Evolutionary conservation across 1,140 invertebrate genomes (phyloP).

Genomic region (Gryon sp.): DNA sequence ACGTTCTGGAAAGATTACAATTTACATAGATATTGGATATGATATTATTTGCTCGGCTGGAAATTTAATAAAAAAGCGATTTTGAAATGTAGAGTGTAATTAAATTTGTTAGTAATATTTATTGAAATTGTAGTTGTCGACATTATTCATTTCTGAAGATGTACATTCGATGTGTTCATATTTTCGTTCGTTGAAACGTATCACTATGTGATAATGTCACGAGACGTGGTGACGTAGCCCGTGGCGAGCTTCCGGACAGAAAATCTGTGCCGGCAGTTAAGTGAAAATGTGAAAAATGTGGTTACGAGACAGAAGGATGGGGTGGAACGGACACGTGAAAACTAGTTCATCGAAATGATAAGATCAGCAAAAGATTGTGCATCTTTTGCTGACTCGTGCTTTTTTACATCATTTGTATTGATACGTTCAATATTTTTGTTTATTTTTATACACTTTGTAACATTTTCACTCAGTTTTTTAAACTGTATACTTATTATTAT

Average conservation of each 20-base stretch:
- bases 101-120: too few relatives aligned
- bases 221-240: constrained; percentile 32
- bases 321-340: constrained; percentile 3
- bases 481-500: too few relatives aligned
- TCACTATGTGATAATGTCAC: constrained; percentile 49
- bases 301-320: not conserved
- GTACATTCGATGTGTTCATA: constrained; percentile 25
- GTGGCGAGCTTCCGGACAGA: constrained; percentile 48
- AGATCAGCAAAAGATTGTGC: too few relatives aligned
- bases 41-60: too few relatives aligned
- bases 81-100: too few relatives aligned
- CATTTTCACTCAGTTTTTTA: too few relatives aligned
- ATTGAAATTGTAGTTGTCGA: constrained; percentile 28
- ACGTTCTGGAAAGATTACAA: too few relatives aligned
- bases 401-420: constrained; percentile 39
- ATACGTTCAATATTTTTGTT: constrained; percentile 19
- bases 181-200: constrained; percentile 54
- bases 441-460: too few relatives aligned
- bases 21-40: too few relatives aligned
- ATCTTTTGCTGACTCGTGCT: constrained; percentile 49
- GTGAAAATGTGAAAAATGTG: constrained; percentile 59
- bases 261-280: constrained; percentile 32
- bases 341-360: constrained; percentile 31
- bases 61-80: too few relatives aligned
- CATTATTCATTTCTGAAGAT: constrained; percentile 34